These are phyloP conservation scores for Dasypus novemcinctus DNA, from an alignment of 2,113 vertebrate genomes.

Conservation along the genomic window DNA sequence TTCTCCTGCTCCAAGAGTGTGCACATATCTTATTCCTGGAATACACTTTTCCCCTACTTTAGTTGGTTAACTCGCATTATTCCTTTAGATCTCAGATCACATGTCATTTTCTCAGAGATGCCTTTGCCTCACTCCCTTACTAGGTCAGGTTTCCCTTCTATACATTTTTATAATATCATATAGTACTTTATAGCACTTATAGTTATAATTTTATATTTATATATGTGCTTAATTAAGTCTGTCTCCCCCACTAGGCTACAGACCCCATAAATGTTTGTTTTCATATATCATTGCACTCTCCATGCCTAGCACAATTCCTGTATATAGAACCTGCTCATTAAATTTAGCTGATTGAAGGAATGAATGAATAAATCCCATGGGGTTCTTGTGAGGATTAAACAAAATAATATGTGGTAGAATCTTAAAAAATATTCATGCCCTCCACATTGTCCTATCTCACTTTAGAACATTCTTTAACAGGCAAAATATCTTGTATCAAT, in stretches of 20 bases:
- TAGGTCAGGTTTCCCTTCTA: not conserved
- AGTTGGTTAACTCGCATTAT: not conserved
- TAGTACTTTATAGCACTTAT: not conserved
- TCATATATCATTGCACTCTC: not conserved
- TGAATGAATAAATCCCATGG: not conserved
- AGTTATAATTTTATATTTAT: too few species aligned
- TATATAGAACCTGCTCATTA: not conserved
- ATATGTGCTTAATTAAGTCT: not conserved
- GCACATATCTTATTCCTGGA: not conserved
- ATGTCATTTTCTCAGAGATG: not conserved
- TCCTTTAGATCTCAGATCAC: slow-evolving; percentile 20
- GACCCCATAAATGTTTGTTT: not conserved
- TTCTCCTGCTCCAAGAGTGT: not conserved
- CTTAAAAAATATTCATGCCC: not conserved
- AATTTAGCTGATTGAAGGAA: not conserved
- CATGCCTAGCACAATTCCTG: not conserved
- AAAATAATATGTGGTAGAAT: not conserved
- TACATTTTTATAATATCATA: not conserved
- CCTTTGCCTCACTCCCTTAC: not conserved
- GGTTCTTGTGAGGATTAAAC: too few species aligned
- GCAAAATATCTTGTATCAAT: not conserved
- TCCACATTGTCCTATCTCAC: not conserved
- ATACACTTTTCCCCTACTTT: not conserved
- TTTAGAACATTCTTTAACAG: not conserved
- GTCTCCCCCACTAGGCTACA: not conserved